phyloP scores from a whole-genome alignment of 2,113 vertebrate species.

The Nesogale talazaci region DNA sequence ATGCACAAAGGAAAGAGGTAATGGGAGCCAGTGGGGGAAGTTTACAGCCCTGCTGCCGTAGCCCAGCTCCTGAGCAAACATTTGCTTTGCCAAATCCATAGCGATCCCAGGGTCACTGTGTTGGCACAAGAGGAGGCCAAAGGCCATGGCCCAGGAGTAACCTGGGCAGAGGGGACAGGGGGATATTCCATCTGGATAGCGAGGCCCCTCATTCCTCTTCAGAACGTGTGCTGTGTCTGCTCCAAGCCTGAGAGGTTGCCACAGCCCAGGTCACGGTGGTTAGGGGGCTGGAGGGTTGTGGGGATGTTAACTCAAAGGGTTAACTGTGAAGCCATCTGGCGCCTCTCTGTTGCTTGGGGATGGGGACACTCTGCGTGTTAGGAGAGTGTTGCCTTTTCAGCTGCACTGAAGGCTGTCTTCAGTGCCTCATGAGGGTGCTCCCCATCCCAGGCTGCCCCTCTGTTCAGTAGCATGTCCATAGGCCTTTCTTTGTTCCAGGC shows the following conservation, averaged over 20 bases:
- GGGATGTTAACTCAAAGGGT: neutral
- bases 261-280: neutral
- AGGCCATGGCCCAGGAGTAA: constrained; percentile 49
- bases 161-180: neutral
- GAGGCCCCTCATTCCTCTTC: neutral
- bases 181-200: neutral
- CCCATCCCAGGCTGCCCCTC: neutral
- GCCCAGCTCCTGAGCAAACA: constrained; percentile 72
- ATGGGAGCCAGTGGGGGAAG: neutral
- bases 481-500: constrained; percentile 79
- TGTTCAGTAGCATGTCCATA: constrained; percentile 66
- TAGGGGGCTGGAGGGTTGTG: no score
- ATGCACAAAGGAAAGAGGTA: neutral
- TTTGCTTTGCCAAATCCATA: constrained; percentile 69
- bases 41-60: constrained; percentile 5
- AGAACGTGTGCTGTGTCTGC: neutral
- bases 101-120: constrained; percentile 70
- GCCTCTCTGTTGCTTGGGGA: constrained; percentile 3
- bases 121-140: constrained; percentile 71
- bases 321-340: constrained; percentile 2
- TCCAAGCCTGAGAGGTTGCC: neutral
- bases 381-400: constrained; percentile 53
- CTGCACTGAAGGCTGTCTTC: constrained; percentile 53
- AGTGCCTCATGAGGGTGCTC: neutral
- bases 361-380: neutral